Evolutionary conservation across 1,140 invertebrate species (phyloP), one percentile per base, ranked within the genome.

Genomic region (Gonatopus flavifemur): DNA sequence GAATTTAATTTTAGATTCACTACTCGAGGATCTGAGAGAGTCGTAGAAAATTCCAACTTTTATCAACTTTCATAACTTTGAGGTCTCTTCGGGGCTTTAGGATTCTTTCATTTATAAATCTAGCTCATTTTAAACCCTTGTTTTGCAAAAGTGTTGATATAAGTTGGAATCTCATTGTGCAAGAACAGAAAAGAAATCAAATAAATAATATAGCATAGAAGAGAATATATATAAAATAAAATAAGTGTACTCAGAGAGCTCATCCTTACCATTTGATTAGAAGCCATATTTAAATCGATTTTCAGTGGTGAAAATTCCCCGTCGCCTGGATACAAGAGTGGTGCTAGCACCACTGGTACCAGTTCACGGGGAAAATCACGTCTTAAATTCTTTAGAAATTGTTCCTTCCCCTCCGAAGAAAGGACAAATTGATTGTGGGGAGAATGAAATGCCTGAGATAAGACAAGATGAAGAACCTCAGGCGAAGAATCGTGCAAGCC

Each of bases 401-500:
- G 83, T 62, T 89, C 86, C 64, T 88, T 89, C 8, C 87, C 83
- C 60, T 93, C 89, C 36, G 80, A 68, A 3, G 81, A 81, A 50
- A 89, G 70, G 43, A 84, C 84, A 68, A 83, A 78, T 47, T 67
- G 69, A 61, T 51, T 74, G 54, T 6, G 32, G 45, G 60, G 79
- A 63, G 62, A 81, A 66, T 83, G 81, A 64, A 82, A 80, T 15
- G 86, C 68, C 44, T 83, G 79, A 55, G 78, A 86, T 19, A 92
- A 79, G 54, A 96, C 86, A 41, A 91, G 81, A 78, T 96, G 91
- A 64, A 95, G 80, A 52, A 94, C 84, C 82, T 95, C 91, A 56
- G 91, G 88, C 49, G 88, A 88, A 57, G 89, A 88, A 77, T 95
- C 91, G 80, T 91, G 88, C 56, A 95, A 81, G 46, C 91, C 90